These are phyloP conservation scores for Osmerus mordax DNA, from an alignment of 2,113 vertebrate genomes.

Conservation along the genomic window DNA sequence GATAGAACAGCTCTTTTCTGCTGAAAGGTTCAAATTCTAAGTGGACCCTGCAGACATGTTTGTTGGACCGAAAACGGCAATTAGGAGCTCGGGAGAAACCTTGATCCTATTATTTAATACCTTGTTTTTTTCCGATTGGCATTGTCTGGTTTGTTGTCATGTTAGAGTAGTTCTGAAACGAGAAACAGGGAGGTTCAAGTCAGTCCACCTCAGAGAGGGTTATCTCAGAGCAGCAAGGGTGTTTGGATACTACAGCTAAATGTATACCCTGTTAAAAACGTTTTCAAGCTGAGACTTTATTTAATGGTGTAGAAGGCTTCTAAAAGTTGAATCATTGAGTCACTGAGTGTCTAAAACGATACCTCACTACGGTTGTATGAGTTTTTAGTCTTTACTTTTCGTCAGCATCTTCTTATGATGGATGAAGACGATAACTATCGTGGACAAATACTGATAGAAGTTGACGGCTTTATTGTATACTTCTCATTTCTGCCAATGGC, in stretches of 20 bases:
- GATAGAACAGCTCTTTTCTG: not conserved
- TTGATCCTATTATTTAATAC: slow-evolving; percentile 3
- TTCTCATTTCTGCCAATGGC: slow-evolving; percentile 8
- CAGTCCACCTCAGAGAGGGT: too few species aligned
- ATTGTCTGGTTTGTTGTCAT: not conserved
- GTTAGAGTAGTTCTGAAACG: not conserved
- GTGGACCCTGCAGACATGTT: slow-evolving; percentile 7
- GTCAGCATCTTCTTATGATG: slow-evolving; percentile 19
- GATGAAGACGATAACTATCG: slow-evolving; percentile 14
- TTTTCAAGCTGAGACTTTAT: too few species aligned
- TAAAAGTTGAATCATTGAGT: too few species aligned
- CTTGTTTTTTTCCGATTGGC: not conserved
- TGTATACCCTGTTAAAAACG: too few species aligned
- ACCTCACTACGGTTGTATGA: not conserved
- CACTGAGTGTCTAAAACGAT: too few species aligned
- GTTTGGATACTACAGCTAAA: too few species aligned
- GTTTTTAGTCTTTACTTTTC: not conserved
- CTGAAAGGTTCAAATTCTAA: slow-evolving; percentile 16
- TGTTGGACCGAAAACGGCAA: slow-evolving; percentile 8
- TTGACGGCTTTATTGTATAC: slow-evolving; percentile 6
- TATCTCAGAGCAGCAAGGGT: too few species aligned
- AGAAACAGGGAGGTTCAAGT: not conserved
- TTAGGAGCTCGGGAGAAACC: not conserved
- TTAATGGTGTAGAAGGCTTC: too few species aligned
- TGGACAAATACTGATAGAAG: slow-evolving; percentile 10